Evolutionary conservation across 2,888 invertebrate genomes (phyloP).

Genomic region (Agrochola circellaris): DNA sequence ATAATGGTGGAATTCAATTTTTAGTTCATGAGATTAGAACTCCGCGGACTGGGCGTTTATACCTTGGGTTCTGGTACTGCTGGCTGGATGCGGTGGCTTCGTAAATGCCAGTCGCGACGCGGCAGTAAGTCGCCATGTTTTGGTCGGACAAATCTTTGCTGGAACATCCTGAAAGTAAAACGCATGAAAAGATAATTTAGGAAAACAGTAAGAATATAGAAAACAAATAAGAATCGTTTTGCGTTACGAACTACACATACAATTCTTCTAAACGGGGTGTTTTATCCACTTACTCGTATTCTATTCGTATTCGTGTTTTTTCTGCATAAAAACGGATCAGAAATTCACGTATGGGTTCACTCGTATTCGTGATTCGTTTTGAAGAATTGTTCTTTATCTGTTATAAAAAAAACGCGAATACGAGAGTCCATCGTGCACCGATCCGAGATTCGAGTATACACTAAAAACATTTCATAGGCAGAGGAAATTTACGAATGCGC

Average conservation of each 20-base stretch:
- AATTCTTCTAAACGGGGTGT: too few relatives aligned
- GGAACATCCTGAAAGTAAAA: conserved; percentile 76
- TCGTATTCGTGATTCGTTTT: too few relatives aligned
- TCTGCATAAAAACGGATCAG: too few relatives aligned
- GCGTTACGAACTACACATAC: not conserved
- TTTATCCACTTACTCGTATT: too few relatives aligned
- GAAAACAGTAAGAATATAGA: not conserved
- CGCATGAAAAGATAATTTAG: not conserved
- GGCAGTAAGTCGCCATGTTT: conserved; percentile 84
- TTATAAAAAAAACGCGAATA: too few relatives aligned
- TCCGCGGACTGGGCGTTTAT: conserved; percentile 57
- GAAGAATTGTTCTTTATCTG: too few relatives aligned
- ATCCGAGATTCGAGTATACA: too few relatives aligned
- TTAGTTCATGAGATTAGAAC: conserved; percentile 33
- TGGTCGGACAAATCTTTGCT: conserved; percentile 83
- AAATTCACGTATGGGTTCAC: too few relatives aligned
- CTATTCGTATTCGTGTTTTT: too few relatives aligned
- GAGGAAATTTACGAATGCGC: too few relatives aligned
- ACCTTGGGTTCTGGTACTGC: conserved; percentile 85
- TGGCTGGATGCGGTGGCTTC: conserved; percentile 83
- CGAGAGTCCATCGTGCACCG: too few relatives aligned
- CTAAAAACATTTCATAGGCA: too few relatives aligned
- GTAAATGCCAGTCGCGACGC: conserved; percentile 83
- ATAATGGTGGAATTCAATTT: conserved; percentile 63
- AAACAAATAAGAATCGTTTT: not conserved